Base-by-base conservation (phyloP, 2,797 vertebrate species). In the Channa striata region DNA sequence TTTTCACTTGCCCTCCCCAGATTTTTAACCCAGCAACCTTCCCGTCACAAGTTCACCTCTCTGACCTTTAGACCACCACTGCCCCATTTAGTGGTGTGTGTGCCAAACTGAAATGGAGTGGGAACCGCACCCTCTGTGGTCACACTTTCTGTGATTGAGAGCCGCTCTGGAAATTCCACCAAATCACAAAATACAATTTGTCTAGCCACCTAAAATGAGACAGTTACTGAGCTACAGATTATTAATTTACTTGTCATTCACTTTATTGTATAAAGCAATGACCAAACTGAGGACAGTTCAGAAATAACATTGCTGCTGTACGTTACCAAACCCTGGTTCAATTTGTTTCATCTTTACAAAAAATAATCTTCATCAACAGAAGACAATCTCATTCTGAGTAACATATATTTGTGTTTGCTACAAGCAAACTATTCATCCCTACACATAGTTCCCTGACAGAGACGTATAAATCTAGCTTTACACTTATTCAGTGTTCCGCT, bases 111-210 rank as follows among this genome's bases (percentile, higher is more conserved):
- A 68, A 72, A 61, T 49, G 34, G 62, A 65, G 50, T 74, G 69
- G 74, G 74, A 82, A 75, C 72, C 72, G 65, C 51, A 14, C 61
- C 68, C 65, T 57, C 42, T 20, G 48, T 52, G 21, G 13, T 59
- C 21, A 12, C 44, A 6, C 7, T 30, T 44, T 58, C 53, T 60
- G 3, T 49, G 57, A 72, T 60, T 37, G 59, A 74, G 40, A 66
- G 40, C 19, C 49, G 40, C 58, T 52, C 60, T 77, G 63, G 73
- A 81, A 81, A 77, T 52, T 80, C 77, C 68, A 67, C 20, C 59
- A 58, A 72, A 80, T 77, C 60, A 72, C 56, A 68, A 57, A 59
- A 72, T 30, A 63, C 58, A 62, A 57, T 70, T 61, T 52, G 54
- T 30, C 25, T 30, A 11, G 39, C 43, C 57, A 50, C 57, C 46